Percentiles rank a stretch among this genome's conserved stretches.
Conservation (phyloP, 2,797 vertebrate species). For the Sebastes cheni region DNA sequence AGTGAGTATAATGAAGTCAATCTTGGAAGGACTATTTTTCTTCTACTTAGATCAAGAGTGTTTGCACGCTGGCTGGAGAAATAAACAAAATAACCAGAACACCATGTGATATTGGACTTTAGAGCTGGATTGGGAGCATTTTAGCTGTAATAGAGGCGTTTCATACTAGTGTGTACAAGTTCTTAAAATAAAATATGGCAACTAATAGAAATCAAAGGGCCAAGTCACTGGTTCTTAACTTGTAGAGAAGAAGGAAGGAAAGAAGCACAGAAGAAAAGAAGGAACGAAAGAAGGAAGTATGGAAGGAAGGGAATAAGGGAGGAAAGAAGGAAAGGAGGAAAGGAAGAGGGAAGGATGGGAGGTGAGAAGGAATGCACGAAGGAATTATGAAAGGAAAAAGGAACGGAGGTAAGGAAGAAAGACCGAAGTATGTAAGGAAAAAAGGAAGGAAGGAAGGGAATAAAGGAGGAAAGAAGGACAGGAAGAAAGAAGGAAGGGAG, state of each 20-base stretch:
- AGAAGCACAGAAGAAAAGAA: neutral
- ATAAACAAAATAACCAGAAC: neutral
- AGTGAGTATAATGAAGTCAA: conserved; percentile 49
- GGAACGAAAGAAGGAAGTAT: neutral
- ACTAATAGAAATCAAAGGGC: neutral
- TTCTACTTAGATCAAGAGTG: neutral
- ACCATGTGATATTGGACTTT: neutral
- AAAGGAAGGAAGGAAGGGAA: too few species aligned
- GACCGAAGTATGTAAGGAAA: neutral
- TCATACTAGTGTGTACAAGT: neutral
- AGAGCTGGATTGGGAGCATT: neutral
- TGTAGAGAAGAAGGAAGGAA: neutral
- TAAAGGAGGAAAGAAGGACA: neutral
- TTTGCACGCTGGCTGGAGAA: neutral
- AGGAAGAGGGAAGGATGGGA: neutral
- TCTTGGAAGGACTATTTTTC: conserved; percentile 4
- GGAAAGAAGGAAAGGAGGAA: neutral
- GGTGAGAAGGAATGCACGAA: too few species aligned
- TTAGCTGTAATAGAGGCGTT: neutral
- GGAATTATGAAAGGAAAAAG: too few species aligned
- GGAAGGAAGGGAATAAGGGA: neutral
- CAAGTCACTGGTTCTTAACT: neutral
- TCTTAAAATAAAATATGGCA: neutral
- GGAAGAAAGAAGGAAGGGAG: neutral
- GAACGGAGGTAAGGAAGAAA: neutral